Percentiles rank a stretch among this genome's conserved stretches.
Conservation (phyloP, 2,113 vertebrate genomes). For the Rhinogobius similis region DNA sequence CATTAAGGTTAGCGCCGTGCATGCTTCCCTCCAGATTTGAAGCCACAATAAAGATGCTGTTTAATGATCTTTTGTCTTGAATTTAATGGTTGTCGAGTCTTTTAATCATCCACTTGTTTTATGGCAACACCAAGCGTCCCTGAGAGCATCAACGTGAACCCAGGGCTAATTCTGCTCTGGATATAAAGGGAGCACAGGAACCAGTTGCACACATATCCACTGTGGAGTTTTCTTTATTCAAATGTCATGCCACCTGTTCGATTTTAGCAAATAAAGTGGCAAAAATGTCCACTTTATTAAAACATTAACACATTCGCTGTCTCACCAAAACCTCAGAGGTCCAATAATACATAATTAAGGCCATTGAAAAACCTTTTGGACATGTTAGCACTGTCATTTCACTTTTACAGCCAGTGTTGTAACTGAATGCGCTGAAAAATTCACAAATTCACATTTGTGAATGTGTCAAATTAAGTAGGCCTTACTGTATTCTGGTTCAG, state of each 20-base stretch:
- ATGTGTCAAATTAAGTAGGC: too few species aligned
- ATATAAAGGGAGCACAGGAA: not conserved
- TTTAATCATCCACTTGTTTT: conserved; percentile 16
- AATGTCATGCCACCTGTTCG: not conserved
- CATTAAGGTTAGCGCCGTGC: conserved; percentile 6
- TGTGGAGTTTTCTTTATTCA: not conserved
- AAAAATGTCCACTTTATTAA: too few species aligned
- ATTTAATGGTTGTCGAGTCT: conserved; percentile 13
- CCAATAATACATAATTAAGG: too few species aligned
- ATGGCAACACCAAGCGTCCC: conserved; percentile 4
- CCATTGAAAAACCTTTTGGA: too few species aligned
- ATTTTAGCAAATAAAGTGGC: not conserved
- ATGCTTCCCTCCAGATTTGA: conserved; percentile 4
- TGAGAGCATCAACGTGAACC: not conserved
- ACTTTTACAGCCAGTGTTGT: too few species aligned
- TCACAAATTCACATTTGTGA: too few species aligned
- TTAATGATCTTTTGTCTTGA: conserved; percentile 14
- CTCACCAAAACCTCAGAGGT: too few species aligned
- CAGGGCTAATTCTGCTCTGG: not conserved
- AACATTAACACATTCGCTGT: too few species aligned
- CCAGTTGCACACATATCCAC: conserved; percentile 1
- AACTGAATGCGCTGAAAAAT: too few species aligned
- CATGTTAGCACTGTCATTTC: too few species aligned
- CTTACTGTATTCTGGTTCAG: too few species aligned
- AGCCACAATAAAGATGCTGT: conserved; percentile 13